Percentiles rank a stretch among this genome's conserved stretches.
Conservation (phyloP, 2,888 invertebrate genomes). For the Pseudococcus viburni region DNA sequence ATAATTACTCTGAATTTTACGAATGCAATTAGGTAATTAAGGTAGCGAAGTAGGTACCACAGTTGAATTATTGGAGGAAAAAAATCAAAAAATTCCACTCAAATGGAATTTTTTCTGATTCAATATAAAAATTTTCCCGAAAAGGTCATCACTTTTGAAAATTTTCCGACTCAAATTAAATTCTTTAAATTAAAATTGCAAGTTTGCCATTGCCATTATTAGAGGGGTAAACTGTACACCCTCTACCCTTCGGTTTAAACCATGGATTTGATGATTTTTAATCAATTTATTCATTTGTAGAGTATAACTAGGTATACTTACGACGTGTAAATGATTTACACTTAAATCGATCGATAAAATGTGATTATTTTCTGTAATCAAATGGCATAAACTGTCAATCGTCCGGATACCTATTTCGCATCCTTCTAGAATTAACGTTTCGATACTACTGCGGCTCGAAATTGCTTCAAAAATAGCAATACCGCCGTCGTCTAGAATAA, state of each 20-base stretch:
- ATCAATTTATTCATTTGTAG: neutral
- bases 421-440: conserved; percentile 52
- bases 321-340: conserved; percentile 50
- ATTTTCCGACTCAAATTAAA: too few species aligned
- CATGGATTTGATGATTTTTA: too few species aligned
- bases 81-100: too few species aligned
- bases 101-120: too few species aligned
- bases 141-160: too few species aligned
- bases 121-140: too few species aligned
- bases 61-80: too few species aligned
- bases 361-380: conserved; percentile 41
- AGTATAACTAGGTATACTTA: conserved; percentile 9
- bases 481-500: conserved; percentile 60
- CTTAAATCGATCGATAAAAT: conserved; percentile 57
- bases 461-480: conserved; percentile 49
- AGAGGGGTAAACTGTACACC: too few species aligned
- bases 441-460: neutral
- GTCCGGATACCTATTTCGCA: conserved; percentile 27
- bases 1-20: neutral
- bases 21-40: neutral
- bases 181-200: too few species aligned
- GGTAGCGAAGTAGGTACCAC: neutral
- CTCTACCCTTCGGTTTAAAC: too few species aligned
- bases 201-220: too few species aligned
- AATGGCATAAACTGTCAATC: conserved; percentile 7